Evolutionary conservation across 1,140 invertebrate genomes (phyloP), one percentile per base, ranked within the genome.

Genomic region (Drosophila obscura): DNA sequence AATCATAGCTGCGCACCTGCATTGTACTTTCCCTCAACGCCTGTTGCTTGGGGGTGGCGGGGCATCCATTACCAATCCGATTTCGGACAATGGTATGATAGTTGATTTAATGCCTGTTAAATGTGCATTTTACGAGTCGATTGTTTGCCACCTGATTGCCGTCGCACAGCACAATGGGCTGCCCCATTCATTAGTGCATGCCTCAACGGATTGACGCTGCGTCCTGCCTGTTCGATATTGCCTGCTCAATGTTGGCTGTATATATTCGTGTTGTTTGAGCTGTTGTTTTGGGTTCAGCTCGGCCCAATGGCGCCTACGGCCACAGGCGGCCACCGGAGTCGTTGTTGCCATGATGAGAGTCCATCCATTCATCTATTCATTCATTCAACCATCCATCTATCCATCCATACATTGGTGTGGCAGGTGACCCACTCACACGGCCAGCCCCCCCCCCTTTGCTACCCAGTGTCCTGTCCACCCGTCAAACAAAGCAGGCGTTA

Each of bases 401-500:
- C 11, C 35, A 11, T 5, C 35, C 28, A 31, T 31, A 8, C 28
- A 31, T 35, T 35, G 31, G 35, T 39, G 4, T 39, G 35, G 35
- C 55, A 41, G 39, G 19, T 57, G 55, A 24, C 55, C 41, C 6
- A 6, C n/a, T 45, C 19, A 13, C 52, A 43, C n/a, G 15, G 11
- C 13, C 24, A 26, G 9, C 41, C n/a, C 1, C 6, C 15, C 11
- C 35, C 11, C 16, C 35, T 19, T 13, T 2, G 46, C 46, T 13
- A 15, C n/a, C 46, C 46, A 39, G 49, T 71, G 35, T 39, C 35
- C 35, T 72, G 64, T 56, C 63, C 66, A 46, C 19, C n/a, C 31
- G 31, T 59, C 61, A 68, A 71, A 62, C 77, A 64, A 85, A 82
- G 62, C 82, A 72, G 74, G 82, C 82, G 82, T 87, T 82, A 87